phyloP scores from a whole-genome alignment of 2,113 vertebrate species.

The Chlorodrepanis virens region DNA sequence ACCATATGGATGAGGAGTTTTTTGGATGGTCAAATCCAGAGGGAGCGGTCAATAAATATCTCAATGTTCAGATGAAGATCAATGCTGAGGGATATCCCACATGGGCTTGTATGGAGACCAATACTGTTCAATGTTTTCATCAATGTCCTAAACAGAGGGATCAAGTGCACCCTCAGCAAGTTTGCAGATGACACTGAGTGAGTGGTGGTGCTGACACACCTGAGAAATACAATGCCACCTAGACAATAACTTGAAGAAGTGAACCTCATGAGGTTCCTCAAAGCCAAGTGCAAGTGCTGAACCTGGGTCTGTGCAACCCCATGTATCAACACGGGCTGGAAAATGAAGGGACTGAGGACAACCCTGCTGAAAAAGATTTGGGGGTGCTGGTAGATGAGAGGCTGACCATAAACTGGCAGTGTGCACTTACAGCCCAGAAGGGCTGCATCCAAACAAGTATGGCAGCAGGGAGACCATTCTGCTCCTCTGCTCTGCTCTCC shows the following conservation, averaged over 20 bases:
- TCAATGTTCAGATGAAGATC: not conserved
- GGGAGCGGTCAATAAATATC: not conserved
- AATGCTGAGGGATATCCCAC: not conserved
- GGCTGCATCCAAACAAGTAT: not conserved
- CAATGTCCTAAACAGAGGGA: not conserved
- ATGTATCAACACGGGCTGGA: accelerated
- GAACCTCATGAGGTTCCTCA: not conserved
- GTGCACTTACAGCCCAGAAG: not conserved
- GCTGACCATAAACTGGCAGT: no score
- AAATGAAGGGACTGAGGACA: not conserved
- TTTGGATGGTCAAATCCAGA: not conserved
- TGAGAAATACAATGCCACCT: accelerated
- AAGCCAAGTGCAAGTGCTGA: not conserved
- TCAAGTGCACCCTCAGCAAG: not conserved
- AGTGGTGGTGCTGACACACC: accelerated
- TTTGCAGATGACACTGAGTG: not conserved
- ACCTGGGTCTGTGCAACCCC: accelerated
- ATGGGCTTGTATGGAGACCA: accelerated
- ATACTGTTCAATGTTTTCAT: not conserved
- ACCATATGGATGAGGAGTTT: not conserved
- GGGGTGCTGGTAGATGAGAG: not conserved
- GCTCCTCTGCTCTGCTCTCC: not conserved
- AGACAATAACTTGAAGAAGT: not conserved
- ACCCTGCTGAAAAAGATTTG: not conserved
- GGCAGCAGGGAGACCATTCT: not conserved